Conservation (phyloP, 2,888 invertebrate species). For the Epicampocera succincta region DNA sequence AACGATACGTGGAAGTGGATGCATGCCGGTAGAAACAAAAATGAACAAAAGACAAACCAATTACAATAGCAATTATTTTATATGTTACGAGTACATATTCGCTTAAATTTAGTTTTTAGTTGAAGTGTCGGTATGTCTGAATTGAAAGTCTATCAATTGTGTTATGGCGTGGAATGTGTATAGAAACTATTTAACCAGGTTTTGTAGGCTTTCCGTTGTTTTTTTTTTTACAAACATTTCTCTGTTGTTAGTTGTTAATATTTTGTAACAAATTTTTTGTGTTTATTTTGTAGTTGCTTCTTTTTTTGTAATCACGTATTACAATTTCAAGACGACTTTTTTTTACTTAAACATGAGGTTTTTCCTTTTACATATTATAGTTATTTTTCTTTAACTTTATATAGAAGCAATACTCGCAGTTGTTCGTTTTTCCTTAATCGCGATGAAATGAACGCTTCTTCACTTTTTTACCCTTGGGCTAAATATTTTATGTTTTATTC, state of each 20-base stretch:
- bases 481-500: conserved; percentile 20
- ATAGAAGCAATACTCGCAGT: conserved; percentile 2
- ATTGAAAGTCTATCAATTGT: not conserved
- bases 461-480: conserved; percentile 49
- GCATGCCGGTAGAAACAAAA: conserved; percentile 22
- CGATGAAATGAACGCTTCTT: conserved; percentile 50
- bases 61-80: conserved; percentile 51
- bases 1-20: conserved; percentile 25
- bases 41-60: conserved; percentile 19
- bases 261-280: conserved; percentile 51
- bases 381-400: conserved; percentile 4
- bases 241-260: conserved; percentile 15
- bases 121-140: not conserved
- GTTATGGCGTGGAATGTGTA: conserved; percentile 17
- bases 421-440: conserved; percentile 15
- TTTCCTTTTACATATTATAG: conserved; percentile 8
- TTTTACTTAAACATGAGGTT: conserved; percentile 15
- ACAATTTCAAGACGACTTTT: conserved; percentile 43
- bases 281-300: conserved; percentile 21
- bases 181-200: conserved; percentile 38
- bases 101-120: conserved; percentile 43
- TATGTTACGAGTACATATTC: conserved; percentile 7
- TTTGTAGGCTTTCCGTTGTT: conserved; percentile 30
- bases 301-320: conserved; percentile 46
- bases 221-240: conserved; percentile 35